Percentiles rank a stretch among this genome's conserved stretches.
phyloP scores from a whole-genome alignment of 1,140 invertebrate species.

The Acromyrmex heyeri region DNA sequence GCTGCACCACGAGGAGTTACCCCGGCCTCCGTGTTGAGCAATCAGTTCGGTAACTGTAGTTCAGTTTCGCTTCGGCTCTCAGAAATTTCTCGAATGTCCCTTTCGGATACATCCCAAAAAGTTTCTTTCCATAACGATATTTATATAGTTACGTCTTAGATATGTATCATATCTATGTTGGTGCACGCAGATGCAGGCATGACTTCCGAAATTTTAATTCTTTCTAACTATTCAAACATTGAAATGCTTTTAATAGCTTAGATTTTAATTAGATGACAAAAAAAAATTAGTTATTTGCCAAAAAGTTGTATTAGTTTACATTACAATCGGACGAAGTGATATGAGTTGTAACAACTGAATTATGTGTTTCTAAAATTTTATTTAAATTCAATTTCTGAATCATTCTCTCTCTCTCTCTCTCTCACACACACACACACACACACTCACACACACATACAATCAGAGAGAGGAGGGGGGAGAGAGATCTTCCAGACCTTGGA shows the following conservation, averaged over 20 bases:
- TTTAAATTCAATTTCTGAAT: not conserved
- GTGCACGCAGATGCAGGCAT: no score
- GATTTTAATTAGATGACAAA: not conserved
- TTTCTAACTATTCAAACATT: not conserved
- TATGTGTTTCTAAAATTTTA: conserved; percentile 10
- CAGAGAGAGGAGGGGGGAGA: no score
- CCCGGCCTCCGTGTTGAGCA: conserved; percentile 83
- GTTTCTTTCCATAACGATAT: not conserved
- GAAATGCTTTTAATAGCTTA: not conserved
- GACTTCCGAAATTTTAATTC: not conserved
- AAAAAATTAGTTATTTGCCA: not conserved
- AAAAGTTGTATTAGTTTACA: not conserved
- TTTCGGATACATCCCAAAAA: conserved; percentile 25
- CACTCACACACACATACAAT: no score
- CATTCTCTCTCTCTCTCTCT: not conserved
- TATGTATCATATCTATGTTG: no score
- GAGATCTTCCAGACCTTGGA: conserved; percentile 19
- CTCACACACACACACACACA: no score
- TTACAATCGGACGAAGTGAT: not conserved
- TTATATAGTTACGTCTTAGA: not conserved
- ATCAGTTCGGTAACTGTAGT: conserved; percentile 80
- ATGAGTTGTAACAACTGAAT: not conserved
- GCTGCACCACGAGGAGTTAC: conserved; percentile 82
- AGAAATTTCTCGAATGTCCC: conserved; percentile 78
- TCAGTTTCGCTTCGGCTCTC: conserved; percentile 78